Evolutionary conservation across 2,797 vertebrate genomes (phyloP).

Genomic region (Gymnothorax reevesii): DNA sequence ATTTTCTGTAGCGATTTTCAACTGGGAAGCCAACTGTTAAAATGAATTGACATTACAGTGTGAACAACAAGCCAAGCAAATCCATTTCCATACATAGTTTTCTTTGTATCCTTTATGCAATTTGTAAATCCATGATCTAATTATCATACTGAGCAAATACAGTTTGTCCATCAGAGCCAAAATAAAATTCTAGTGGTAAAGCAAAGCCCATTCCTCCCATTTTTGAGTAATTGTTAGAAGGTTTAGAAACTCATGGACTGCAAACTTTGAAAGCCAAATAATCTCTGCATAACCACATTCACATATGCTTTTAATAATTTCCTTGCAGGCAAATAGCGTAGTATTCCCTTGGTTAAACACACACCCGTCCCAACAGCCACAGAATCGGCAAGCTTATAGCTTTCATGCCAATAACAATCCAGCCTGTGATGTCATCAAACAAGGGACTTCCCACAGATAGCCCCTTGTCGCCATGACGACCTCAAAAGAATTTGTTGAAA

Average conservation of each 20-base stretch:
- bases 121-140: no score
- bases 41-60: no score
- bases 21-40: no score
- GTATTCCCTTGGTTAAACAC: not conserved
- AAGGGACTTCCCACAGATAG: not conserved
- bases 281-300: not conserved
- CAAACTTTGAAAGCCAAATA: not conserved
- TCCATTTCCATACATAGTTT: no score
- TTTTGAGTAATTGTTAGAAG: no score
- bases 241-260: not conserved
- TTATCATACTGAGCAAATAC: no score
- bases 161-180: no score
- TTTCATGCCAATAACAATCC: not conserved
- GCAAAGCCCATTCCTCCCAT: no score
- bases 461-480: not conserved
- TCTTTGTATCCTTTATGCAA: no score
- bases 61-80: no score
- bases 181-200: no score
- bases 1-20: no score
- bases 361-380: not conserved
- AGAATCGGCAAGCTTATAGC: not conserved
- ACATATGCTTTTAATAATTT: not conserved
- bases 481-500: not conserved
- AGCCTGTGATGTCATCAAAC: not conserved
- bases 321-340: not conserved